phyloP scores from a whole-genome alignment of 2,888 invertebrate species.

The Danaus chrysippus region DNA sequence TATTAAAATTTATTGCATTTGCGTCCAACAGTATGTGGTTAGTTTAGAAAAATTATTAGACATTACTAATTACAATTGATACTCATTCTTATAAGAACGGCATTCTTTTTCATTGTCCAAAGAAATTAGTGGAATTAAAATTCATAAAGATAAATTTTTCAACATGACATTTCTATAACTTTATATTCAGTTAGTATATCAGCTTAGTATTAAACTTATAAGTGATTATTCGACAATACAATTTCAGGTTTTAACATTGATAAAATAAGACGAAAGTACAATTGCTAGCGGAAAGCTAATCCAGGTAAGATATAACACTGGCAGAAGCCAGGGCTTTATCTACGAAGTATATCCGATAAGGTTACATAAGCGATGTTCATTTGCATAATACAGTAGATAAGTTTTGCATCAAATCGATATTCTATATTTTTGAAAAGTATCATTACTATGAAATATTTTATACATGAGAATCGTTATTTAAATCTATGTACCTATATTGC shows the following conservation, averaged over 20 bases:
- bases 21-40: constrained; percentile 56
- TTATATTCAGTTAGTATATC: too few relatives aligned
- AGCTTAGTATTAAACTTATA: too few relatives aligned
- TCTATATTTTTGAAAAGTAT: constrained; percentile 2
- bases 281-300: constrained; percentile 19
- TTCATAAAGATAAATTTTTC: too few relatives aligned
- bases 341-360: constrained; percentile 7
- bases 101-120: constrained; percentile 2
- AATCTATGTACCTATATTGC: too few relatives aligned
- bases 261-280: constrained; percentile 9
- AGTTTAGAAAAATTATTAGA: constrained; percentile 54
- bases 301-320: constrained; percentile 23
- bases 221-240: neutral
- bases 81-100: constrained; percentile 6
- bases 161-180: too few relatives aligned
- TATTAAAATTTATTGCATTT: constrained; percentile 76
- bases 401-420: constrained; percentile 6
- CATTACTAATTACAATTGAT: constrained; percentile 20
- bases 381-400: constrained; percentile 21
- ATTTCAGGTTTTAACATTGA: neutral
- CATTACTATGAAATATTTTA: neutral
- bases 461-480: neutral
- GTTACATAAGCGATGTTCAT: constrained; percentile 19
- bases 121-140: neutral
- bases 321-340: constrained; percentile 16